phyloP scores from a whole-genome alignment of 2,888 invertebrate species.

The Strigamia transsilvanica region DNA sequence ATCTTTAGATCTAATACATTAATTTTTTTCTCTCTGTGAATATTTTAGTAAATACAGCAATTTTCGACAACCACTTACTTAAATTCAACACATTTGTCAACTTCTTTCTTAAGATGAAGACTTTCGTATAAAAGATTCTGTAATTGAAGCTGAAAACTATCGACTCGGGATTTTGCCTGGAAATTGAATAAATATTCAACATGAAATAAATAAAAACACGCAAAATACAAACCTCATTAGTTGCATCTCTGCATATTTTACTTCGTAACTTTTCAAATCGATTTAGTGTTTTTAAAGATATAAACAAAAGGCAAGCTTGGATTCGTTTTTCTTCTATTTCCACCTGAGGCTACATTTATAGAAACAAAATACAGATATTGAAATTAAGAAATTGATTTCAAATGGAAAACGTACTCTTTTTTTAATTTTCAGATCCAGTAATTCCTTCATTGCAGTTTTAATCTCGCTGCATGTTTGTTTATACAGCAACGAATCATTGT shows the following conservation, averaged over 20 bases:
- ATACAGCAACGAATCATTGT: conserved; percentile 74
- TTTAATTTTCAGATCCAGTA: conserved; percentile 69
- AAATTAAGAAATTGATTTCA: background rate
- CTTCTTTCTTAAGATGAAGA: conserved; percentile 91
- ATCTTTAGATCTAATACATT: conserved; percentile 78
- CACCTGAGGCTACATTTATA: conserved; percentile 60
- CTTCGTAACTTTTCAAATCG: conserved; percentile 88
- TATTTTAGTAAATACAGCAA: background rate
- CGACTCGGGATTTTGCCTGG: conserved; percentile 85
- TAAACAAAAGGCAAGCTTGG: conserved; percentile 78
- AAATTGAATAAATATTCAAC: background rate
- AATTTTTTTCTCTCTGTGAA: no score
- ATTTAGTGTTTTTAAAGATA: conserved; percentile 88
- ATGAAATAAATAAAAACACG: background rate
- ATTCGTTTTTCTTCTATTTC: conserved; percentile 75
- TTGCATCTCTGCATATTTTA: conserved; percentile 80
- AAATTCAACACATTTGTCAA: conserved; percentile 92
- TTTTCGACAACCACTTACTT: conserved; percentile 68
- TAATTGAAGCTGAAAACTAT: conserved; percentile 85
- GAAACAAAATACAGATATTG: conserved; percentile 48
- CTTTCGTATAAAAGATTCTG: conserved; percentile 95
- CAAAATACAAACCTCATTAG: conserved; percentile 69
- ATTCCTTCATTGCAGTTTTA: conserved; percentile 74
- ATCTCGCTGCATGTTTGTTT: conserved; percentile 76
- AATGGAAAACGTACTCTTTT: background rate